Percentiles rank a stretch among this genome's conserved stretches.
Conservation (phyloP, 2,888 invertebrate species). For the Andrena bicolor region DNA sequence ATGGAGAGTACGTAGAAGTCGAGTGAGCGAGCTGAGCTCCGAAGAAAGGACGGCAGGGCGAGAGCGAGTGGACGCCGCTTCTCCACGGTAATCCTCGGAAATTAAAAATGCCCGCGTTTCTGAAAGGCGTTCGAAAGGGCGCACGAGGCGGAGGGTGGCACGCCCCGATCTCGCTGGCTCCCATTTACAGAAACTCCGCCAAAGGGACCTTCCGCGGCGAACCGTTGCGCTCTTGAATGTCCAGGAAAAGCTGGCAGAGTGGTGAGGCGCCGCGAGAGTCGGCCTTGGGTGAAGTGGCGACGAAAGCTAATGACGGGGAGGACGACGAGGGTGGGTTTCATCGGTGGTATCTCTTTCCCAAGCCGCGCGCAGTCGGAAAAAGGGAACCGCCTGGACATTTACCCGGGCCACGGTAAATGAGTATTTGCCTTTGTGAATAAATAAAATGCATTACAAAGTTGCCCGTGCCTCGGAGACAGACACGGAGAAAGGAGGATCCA, state of each 20-base stretch:
- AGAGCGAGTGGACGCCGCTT: conserved; percentile 2
- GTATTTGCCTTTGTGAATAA: conserved; percentile 85
- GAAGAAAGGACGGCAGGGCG: conserved; percentile 49
- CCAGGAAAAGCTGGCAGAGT: too few relatives aligned
- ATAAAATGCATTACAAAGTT: conserved; percentile 83
- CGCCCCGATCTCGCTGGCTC: conserved; percentile 62
- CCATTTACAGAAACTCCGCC: conserved; percentile 85
- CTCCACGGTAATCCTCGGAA: conserved; percentile 81
- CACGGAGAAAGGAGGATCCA: conserved; percentile 24
- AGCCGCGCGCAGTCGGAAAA: conserved; percentile 28
- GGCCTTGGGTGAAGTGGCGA: conserved; percentile 58
- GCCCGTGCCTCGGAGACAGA: conserved; percentile 54
- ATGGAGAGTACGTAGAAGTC: too few relatives aligned
- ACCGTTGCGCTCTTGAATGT: conserved; percentile 74
- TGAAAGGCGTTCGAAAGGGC: conserved; percentile 56
- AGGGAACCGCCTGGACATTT: conserved; percentile 70
- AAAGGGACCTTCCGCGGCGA: conserved; percentile 80
- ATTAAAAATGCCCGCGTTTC: conserved; percentile 82
- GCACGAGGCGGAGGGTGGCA: conserved; percentile 23
- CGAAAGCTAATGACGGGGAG: conserved; percentile 61
- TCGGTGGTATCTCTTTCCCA: not conserved
- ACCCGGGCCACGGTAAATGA: conserved; percentile 77
- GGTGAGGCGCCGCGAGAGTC: conserved; percentile 68
- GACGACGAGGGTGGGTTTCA: conserved; percentile 24
- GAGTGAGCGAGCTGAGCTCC: not conserved